Conservation (phyloP, 2,113 vertebrate genomes). For the Bostrychus sinensis region DNA sequence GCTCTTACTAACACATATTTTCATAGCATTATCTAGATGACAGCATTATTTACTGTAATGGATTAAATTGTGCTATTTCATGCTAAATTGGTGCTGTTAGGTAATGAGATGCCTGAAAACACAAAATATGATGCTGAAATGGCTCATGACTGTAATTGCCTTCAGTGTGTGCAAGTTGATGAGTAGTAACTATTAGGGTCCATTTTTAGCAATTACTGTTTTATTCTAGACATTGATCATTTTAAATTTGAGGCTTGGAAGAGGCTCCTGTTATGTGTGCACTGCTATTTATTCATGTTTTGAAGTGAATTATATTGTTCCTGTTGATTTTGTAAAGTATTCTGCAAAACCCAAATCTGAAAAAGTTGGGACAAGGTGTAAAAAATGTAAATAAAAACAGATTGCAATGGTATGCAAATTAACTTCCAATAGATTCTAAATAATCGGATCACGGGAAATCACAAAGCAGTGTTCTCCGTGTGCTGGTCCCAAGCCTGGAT, state of each 20-base stretch:
- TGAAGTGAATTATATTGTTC: neutral
- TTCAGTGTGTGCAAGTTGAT: constrained; percentile 39
- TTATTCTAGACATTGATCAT: constrained; percentile 49
- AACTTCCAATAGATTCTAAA: too few species aligned
- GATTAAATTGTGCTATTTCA: neutral
- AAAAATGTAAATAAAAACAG: too few species aligned
- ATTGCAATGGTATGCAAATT: too few species aligned
- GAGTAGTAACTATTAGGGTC: constrained; percentile 44
- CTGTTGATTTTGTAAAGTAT: neutral
- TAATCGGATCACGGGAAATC: too few species aligned
- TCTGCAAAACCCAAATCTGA: too few species aligned
- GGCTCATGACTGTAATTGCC: constrained; percentile 54
- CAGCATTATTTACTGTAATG: constrained; percentile 7
- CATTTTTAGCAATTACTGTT: constrained; percentile 53
- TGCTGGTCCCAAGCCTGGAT: too few species aligned
- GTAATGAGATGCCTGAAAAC: constrained; percentile 37
- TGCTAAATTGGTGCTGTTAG: constrained; percentile 12
- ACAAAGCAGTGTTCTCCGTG: too few species aligned
- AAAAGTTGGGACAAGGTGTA: too few species aligned
- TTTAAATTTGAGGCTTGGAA: constrained; percentile 5
- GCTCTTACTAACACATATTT: too few species aligned
- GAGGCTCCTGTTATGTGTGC: constrained; percentile 1
- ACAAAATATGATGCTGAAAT: constrained; percentile 42
- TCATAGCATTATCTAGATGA: too few species aligned
- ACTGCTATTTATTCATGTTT: constrained; percentile 2